Evolutionary conservation across 2,113 vertebrate genomes (phyloP), one percentile per base, ranked within the genome.

Genomic region (Petrocephalus zakoni): DNA sequence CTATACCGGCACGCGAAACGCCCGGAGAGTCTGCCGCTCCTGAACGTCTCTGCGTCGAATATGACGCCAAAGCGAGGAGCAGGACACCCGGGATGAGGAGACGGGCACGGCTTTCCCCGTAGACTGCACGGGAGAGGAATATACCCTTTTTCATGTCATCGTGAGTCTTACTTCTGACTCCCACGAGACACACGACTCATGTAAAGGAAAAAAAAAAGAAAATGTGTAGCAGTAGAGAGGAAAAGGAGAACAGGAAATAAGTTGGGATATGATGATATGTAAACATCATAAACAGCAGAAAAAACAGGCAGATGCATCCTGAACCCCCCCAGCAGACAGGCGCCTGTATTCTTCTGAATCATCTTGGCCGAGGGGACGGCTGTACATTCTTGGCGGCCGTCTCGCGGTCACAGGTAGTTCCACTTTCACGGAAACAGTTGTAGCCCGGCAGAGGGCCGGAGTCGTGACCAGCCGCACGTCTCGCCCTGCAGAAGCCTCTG

Each of bases 401-500:
- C 51, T 68, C 58, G 4, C 15, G 47, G 88, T 90, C 88, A 85
- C 37, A 19, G 83, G 58, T 87, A 88, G 85, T 90, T 91, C 90
- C 90, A 89, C 90, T 92, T 90, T 85, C 61, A 10, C 25, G 78
- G 64, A 22, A 78, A 42, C 72, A 42, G 19, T 34, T 15, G 17
- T 29, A 78, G 13, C 72, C 34, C 72, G 11, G 68, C 68, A 34
- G 64, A 72, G 64, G 29, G 25, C 10, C 64, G 25, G 29, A 0
- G 34, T 84, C 86, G 83, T 85, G 85, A 86, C 64, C 85, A 87
- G 87, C 86, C 90, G 75, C 78, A 34, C 47, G 52, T 88, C 91
- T 92, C 92, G 88, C 91, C 85, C 87, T 83, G 85, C 47, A 17
- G 21, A 47, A 49, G 64, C 89, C 91, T 89, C 90, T 89, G 34